Conservation (phyloP, 1,140 invertebrate genomes). For the Zaprionus inermis region DNA sequence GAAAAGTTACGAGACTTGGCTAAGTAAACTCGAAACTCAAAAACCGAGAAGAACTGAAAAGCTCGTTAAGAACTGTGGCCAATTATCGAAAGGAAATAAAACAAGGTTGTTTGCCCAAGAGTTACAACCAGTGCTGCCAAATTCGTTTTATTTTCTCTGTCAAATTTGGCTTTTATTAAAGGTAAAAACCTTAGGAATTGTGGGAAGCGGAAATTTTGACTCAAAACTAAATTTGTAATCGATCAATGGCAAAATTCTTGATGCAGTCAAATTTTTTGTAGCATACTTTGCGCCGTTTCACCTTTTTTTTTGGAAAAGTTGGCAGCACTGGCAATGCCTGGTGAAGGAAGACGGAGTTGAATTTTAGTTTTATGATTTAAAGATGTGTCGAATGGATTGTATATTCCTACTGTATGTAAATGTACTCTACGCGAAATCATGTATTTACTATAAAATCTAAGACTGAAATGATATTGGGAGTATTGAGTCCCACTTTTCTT, state of each 20-base stretch:
- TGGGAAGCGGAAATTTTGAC: too few relatives aligned
- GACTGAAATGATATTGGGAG: neutral
- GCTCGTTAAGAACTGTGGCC: constrained; percentile 1
- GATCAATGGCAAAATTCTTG: too few relatives aligned
- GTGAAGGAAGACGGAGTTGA: neutral
- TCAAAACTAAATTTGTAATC: too few relatives aligned
- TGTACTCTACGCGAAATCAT: too few relatives aligned
- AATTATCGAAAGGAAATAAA: neutral
- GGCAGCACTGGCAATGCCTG: neutral
- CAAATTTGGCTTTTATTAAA: too few relatives aligned
- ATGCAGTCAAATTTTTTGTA: too few relatives aligned
- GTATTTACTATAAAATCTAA: neutral
- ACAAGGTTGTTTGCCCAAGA: neutral
- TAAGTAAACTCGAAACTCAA: neutral
- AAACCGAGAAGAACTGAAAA: neutral
- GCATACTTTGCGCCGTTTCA: too few relatives aligned
- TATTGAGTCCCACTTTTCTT: neutral
- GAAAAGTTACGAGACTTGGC: constrained; percentile 16
- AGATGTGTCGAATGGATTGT: neutral
- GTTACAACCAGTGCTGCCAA: neutral
- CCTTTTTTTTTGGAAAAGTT: too few relatives aligned
- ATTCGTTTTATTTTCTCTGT: too few relatives aligned
- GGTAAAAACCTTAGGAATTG: too few relatives aligned
- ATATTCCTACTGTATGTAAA: neutral
- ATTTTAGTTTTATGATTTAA: neutral